Evolutionary conservation across 2,888 invertebrate genomes (phyloP).

Genomic region (Ferdinandea cuprea): DNA sequence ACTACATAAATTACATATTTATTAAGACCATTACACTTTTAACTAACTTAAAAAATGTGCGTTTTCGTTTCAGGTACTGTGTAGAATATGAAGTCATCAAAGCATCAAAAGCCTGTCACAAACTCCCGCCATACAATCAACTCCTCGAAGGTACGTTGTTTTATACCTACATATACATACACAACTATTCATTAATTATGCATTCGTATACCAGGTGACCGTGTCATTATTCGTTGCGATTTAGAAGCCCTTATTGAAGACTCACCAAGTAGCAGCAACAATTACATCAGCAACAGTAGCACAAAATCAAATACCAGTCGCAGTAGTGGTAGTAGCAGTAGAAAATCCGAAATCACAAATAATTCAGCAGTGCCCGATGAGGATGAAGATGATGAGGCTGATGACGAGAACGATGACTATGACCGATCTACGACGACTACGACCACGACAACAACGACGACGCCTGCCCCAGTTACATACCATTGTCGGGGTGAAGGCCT

Average conservation of each 20-base stretch:
- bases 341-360: conserved; percentile 74
- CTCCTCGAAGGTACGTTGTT: conserved; percentile 89
- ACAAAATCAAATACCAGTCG: conserved; percentile 29
- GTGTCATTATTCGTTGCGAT: conserved; percentile 92
- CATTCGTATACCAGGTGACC: conserved; percentile 85
- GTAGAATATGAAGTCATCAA: conserved; percentile 93
- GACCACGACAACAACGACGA: conserved; percentile 75
- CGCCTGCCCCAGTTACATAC: conserved; percentile 77
- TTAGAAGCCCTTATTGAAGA: conserved; percentile 88
- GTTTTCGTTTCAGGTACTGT: conserved; percentile 94
- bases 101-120: conserved; percentile 91
- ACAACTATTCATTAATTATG: background rate
- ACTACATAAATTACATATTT: too few species aligned
- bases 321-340: conserved; percentile 41
- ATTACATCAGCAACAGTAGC: conserved; percentile 22
- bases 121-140: conserved; percentile 88
- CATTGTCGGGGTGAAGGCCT: conserved; percentile 93
- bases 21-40: too few species aligned
- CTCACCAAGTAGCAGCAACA: conserved; percentile 29
- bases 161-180: background rate
- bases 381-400: conserved; percentile 69
- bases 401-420: conserved; percentile 70
- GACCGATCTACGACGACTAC: conserved; percentile 75
- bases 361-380: conserved; percentile 75
- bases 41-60: too few species aligned